phyloP scores from a whole-genome alignment of 2,888 invertebrate genomes.

The Meandrusa payeni region DNA sequence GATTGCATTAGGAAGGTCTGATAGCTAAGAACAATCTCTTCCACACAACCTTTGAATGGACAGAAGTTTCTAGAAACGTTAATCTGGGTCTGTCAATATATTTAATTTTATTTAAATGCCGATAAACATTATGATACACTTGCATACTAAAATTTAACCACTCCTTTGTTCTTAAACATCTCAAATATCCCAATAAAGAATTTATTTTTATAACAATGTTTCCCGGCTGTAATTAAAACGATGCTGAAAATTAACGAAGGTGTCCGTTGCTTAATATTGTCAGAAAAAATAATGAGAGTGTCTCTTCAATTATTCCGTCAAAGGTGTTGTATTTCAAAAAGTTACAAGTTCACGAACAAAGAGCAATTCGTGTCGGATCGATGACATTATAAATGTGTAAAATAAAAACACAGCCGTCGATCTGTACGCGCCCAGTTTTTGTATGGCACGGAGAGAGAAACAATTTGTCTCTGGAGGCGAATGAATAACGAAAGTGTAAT shows the following conservation, averaged over 20 bases:
- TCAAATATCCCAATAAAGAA: conserved; percentile 64
- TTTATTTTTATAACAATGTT: conserved; percentile 59
- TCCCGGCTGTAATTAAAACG: conserved; percentile 67
- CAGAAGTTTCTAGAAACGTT: too few species aligned
- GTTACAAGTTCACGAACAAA: conserved; percentile 31
- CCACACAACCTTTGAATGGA: too few species aligned
- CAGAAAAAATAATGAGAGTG: conserved; percentile 56
- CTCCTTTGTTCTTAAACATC: conserved; percentile 66
- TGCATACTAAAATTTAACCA: conserved; percentile 19
- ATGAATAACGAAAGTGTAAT: conserved; percentile 40
- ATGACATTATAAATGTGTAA: conserved; percentile 36
- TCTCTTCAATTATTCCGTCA: conserved; percentile 44
- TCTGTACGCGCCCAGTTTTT: conserved; percentile 34
- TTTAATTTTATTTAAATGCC: too few species aligned
- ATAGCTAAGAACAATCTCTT: too few species aligned
- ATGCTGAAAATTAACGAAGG: conserved; percentile 59
- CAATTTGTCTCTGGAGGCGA: conserved; percentile 37
- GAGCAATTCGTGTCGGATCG: conserved; percentile 31
- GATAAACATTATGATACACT: too few species aligned
- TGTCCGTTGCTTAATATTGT: conserved; percentile 60
- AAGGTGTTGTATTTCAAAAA: conserved; percentile 48
- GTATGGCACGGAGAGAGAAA: conserved; percentile 36
- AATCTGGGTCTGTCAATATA: too few species aligned
- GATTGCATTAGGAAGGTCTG: too few species aligned
- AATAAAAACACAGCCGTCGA: conserved; percentile 32